Evolutionary conservation across 2,888 invertebrate species (phyloP), one percentile per base, ranked within the genome.

Genomic region (Ormyrus pomaceus): DNA sequence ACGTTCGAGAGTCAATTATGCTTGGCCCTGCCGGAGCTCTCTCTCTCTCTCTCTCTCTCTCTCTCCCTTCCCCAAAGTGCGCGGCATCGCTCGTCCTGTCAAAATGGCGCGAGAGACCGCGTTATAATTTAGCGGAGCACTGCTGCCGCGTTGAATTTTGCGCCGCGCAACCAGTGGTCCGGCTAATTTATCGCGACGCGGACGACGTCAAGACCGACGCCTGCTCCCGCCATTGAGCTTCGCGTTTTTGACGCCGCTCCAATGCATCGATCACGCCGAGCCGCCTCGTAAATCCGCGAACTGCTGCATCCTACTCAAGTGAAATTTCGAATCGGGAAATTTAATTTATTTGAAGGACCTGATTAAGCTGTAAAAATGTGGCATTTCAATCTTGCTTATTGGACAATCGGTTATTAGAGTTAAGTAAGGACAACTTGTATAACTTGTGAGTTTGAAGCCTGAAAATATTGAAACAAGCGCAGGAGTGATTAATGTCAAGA

Each of bases 1-100:
- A 78, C 78, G 79, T 82, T 75, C 78, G 82, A 78, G 78, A 78
- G 82, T 82, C 80, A 80, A 82, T 82, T 80, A 82, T 79, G 78
- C 45, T 62, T 19, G 68, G 64, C 72, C 58, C 19, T 69, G 55
- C 79, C 46, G 61, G 13, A 10, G 74, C 48, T 10, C 65, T 58
- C 58, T 48, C 7, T 11, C 13, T 5, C 9, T 51, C 58, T 48
- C 51, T 9, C 48, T 11, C 4, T 48, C 7, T 11, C 13, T 5
- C 9, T 51, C 58, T 48, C 51, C 6, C 48, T 11, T 2, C 74
- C 53, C 65, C 34, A 51, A 48, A 19, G n/a, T 50, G 19, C 13
- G 11, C 7, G 19, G 58, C 55, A 51, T 34, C 19, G 51, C 4
- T 34, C 4, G 34, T 34, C 34, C 34, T 34, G 34, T 10, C 66